Base-by-base conservation (phyloP, 2,888 invertebrate species). In the Gymnocheta viridis region DNA sequence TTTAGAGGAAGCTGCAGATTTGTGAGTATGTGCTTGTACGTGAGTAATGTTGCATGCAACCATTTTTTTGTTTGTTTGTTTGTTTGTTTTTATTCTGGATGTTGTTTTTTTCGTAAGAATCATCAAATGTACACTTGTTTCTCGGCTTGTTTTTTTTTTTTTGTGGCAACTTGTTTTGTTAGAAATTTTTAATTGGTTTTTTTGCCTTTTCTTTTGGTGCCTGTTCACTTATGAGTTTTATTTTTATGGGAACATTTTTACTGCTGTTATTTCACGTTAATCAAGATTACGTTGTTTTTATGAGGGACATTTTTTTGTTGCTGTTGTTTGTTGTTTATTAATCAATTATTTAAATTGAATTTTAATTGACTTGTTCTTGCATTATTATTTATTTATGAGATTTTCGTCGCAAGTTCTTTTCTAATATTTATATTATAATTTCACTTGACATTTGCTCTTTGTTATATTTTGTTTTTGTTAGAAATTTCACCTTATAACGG, bases 51-150 rank as follows among this genome's bases (percentile, higher is more conserved):
- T 70, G 72, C 77, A 74, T 49, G 79, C 62, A 69, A 62, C 17
- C 27, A n/a, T 17, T 60, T 58, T 47, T 44, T 64, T 22, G 7
- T 10, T 56, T 17, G 7, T 49, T 64, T 62, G 7, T 32, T 47
- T 47, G 47, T 14, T 12, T 14, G 32, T 69, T 24, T 3, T 38
- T 41, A 24, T n/a, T 56, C 4, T 35, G 51, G 44, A 35, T 70
- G 51, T 51, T 64, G 38, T 17, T 69, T 69, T 38, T 74, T 76
- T 74, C 27, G 38, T 74, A 67, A 69, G 69, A 78, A 82, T 78
- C 70, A 82, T 67, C 70, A 85, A 69, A 73, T 78, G 29, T 76
- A 67, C 74, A 82, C 82, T 82, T 82, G 79, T 76, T 74, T 60
- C 56, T 67, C 32, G 49, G 47, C n/a, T 82, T 85, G 66, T 66